A percentile compares a stretch with the other conserved stretches of the same genome.
These are phyloP conservation scores for Lophius piscatorius DNA, from an alignment of 2,113 vertebrate genomes.

Conservation along the genomic window DNA sequence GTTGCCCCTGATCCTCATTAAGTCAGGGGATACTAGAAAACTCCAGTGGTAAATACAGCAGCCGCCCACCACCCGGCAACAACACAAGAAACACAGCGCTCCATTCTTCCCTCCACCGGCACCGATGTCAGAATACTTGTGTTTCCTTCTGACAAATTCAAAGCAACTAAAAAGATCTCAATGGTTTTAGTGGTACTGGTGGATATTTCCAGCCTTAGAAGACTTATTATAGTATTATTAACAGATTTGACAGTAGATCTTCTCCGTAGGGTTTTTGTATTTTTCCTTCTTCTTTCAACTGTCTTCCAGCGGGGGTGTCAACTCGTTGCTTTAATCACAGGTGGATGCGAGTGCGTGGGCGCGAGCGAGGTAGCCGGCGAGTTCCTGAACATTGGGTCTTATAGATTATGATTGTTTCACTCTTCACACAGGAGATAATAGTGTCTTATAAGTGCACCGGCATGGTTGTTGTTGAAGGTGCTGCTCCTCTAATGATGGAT, in stretches of 20 bases:
- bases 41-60: conserved; percentile 62
- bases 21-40: conserved; percentile 45
- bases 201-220: too few relatives aligned
- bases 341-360: conserved; percentile 24
- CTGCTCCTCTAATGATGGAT: too few relatives aligned
- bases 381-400: not conserved
- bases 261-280: too few relatives aligned
- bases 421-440: not conserved
- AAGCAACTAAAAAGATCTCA: not conserved
- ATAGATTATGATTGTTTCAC: not conserved
- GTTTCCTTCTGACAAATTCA: conserved; percentile 77
- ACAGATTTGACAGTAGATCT: too few relatives aligned
- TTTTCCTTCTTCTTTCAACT: conserved; percentile 9
- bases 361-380: not conserved
- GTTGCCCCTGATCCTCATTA: conserved; percentile 60
- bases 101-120: conserved; percentile 27
- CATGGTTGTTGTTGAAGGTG: too few relatives aligned
- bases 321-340: conserved; percentile 24
- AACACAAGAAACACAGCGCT: conserved; percentile 25
- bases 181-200: not conserved
- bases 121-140: conserved; percentile 38
- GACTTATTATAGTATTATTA: too few relatives aligned
- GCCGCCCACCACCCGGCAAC: conserved; percentile 71
- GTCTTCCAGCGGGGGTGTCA: conserved; percentile 24
- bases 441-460: too few relatives aligned